Percentiles rank a stretch among this genome's conserved stretches.
These are phyloP conservation scores for Mus musculus DNA, from an alignment of 2,113 vertebrate species.

Conservation along the genomic window DNA sequence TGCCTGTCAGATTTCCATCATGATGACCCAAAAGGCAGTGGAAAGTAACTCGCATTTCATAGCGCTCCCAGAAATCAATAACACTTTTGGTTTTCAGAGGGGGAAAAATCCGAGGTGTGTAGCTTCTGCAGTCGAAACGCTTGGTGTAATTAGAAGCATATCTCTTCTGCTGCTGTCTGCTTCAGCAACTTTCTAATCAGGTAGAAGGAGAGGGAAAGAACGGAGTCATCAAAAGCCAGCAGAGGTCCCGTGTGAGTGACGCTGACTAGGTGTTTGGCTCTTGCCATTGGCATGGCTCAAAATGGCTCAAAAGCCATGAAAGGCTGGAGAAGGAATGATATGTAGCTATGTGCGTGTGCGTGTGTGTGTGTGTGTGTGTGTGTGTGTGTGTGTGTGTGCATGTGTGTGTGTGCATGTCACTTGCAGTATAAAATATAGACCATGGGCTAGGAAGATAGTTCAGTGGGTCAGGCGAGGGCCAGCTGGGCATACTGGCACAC, in stretches of 20 bases:
- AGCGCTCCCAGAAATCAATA: constrained; percentile 47
- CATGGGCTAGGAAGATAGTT: neutral
- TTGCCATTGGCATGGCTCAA: constrained; percentile 62
- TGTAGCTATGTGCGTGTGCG: too few relatives aligned
- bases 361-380: too few relatives aligned
- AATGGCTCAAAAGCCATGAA: constrained; percentile 44
- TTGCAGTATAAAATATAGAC: constrained; percentile 58
- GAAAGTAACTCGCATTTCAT: constrained; percentile 49
- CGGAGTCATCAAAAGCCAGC: constrained; percentile 11
- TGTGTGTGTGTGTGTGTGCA: too few relatives aligned
- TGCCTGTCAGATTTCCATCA: neutral
- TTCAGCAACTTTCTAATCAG: constrained; percentile 12
- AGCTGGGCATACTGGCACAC: neutral
- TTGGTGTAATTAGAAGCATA: constrained; percentile 50
- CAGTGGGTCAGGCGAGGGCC: neutral
- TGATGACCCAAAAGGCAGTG: neutral
- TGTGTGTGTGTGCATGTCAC: neutral
- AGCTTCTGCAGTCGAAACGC: neutral
- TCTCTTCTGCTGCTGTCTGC: neutral
- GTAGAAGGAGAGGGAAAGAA: neutral
- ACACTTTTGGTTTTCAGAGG: neutral
- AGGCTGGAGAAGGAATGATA: neutral
- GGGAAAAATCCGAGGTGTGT: neutral
- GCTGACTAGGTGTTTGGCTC: constrained; percentile 28
- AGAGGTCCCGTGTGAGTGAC: neutral